Base-by-base conservation (phyloP, 2,888 invertebrate genomes). In the Ormyrus labotus region DNA sequence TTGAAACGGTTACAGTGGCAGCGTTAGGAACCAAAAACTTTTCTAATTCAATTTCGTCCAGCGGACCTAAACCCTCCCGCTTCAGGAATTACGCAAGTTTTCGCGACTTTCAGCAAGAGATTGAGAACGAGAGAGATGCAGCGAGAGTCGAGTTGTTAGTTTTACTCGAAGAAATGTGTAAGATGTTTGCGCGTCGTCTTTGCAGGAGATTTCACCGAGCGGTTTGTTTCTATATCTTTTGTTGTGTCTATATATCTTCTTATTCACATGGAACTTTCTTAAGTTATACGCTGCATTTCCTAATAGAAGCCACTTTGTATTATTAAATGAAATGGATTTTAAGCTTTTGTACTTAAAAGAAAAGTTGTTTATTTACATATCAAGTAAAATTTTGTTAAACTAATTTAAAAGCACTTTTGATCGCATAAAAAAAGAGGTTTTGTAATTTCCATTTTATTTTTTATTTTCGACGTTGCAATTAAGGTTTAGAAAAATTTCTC, bases 41-140 rank as follows among this genome's bases (percentile, higher is more conserved):
- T 80, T 80, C 80, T 80, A 82, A 82, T 82, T 82, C 80, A 82
- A 82, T 82, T 82, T 65, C 61, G 0, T 57, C 55, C 11, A n/a
- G 50, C 11, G 73, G 67, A 80, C 69, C 81, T 81, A 81, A 81
- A 69, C 68, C 69, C 48, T 34, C 10, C 53, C 53, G 10, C 57
- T 65, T 19, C 13, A 57, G 57, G 79, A 76, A 81, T 81, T 81
- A 79, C 79, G 50, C 58, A 75, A 81, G 78, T 78, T 81, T 81
- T 75, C 76, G 79, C 79, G 75, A 79, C 58, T 68, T 79, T 67
- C 71, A 67, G 76, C 57, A 34, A 19, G 48, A 13, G 48, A 47
- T 45, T 47, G 48, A 19, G 65, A 47, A 47, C 1, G 64, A 48
- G 55, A 45, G 60, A 64, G 63, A 53, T 57, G 45, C 45, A 9